These are phyloP conservation scores for Zeuzera pyrina DNA, from an alignment of 2,888 invertebrate species.

Conservation along the genomic window DNA sequence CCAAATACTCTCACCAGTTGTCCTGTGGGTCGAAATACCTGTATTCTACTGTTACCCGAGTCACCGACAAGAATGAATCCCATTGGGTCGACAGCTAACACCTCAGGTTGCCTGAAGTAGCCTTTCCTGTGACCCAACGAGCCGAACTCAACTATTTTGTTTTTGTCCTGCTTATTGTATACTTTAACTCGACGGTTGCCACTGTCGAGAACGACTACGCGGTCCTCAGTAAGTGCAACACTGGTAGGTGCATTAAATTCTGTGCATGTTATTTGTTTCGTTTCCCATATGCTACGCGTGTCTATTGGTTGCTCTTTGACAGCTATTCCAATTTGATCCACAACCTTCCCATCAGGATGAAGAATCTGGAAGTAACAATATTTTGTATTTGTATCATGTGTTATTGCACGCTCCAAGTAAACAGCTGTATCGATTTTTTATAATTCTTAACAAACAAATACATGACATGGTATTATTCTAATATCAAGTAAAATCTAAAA, in stretches of 20 bases:
- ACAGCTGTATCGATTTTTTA: too few relatives aligned
- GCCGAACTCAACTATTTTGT: slow-evolving; percentile 76
- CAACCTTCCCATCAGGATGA: slow-evolving; percentile 72
- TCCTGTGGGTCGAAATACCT: slow-evolving; percentile 82
- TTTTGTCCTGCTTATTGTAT: slow-evolving; percentile 66
- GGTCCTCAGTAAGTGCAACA: slow-evolving; percentile 74
- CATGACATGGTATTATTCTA: too few relatives aligned
- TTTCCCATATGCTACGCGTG: slow-evolving; percentile 44
- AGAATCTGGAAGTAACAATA: slow-evolving; percentile 43
- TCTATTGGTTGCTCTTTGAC: slow-evolving; percentile 34
- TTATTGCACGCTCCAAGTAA: too few relatives aligned
- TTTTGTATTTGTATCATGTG: too few relatives aligned
- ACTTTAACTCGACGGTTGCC: slow-evolving; percentile 80
- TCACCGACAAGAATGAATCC: slow-evolving; percentile 86
- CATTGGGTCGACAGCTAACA: slow-evolving; percentile 78
- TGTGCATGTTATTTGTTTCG: slow-evolving; percentile 46
- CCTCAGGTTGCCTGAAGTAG: slow-evolving; percentile 82
- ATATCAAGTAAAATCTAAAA: too few relatives aligned
- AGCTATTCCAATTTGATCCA: slow-evolving; percentile 74
- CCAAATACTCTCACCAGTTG: slow-evolving; percentile 79
- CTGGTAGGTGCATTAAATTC: slow-evolving; percentile 82
- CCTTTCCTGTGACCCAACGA: slow-evolving; percentile 77
- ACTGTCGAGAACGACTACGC: slow-evolving; percentile 76
- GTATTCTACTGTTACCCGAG: slow-evolving; percentile 82
- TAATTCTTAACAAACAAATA: too few relatives aligned